phyloP scores from a whole-genome alignment of 2,888 invertebrate genomes.

The Pomacea canaliculata region DNA sequence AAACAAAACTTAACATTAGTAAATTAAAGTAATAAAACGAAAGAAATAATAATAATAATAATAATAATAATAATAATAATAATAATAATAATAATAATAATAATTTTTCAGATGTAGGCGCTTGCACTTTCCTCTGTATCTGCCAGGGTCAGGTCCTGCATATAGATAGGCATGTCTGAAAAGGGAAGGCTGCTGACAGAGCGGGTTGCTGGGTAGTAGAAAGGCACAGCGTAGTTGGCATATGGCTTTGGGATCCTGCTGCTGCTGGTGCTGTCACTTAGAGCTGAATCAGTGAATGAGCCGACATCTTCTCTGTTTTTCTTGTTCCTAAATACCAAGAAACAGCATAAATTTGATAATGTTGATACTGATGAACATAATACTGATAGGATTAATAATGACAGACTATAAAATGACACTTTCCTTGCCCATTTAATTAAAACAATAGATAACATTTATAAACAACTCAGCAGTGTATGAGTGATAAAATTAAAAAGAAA shows the following conservation, averaged over 20 bases:
- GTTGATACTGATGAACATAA: neutral
- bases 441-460: too few species aligned
- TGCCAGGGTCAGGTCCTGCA: slow-evolving; percentile 23
- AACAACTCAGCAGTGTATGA: too few species aligned
- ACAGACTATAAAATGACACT: too few species aligned
- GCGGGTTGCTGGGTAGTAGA: slow-evolving; percentile 31
- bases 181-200: slow-evolving; percentile 26
- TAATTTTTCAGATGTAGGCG: neutral
- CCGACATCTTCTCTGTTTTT: neutral
- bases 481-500: too few species aligned
- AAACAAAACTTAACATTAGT: neutral
- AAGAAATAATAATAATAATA: too few species aligned
- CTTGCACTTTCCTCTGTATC: slow-evolving; percentile 19
- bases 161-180: slow-evolving; percentile 17
- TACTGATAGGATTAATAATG: too few species aligned
- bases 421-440: too few species aligned
- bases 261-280: slow-evolving; percentile 24
- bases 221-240: slow-evolving; percentile 34
- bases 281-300: neutral
- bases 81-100: too few species aligned
- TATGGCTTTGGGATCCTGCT: slow-evolving; percentile 31
- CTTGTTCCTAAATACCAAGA: neutral
- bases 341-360: neutral
- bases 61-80: too few species aligned
- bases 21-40: neutral